Conservation (phyloP, 2,113 vertebrate species). For the Pedetes capensis region DNA sequence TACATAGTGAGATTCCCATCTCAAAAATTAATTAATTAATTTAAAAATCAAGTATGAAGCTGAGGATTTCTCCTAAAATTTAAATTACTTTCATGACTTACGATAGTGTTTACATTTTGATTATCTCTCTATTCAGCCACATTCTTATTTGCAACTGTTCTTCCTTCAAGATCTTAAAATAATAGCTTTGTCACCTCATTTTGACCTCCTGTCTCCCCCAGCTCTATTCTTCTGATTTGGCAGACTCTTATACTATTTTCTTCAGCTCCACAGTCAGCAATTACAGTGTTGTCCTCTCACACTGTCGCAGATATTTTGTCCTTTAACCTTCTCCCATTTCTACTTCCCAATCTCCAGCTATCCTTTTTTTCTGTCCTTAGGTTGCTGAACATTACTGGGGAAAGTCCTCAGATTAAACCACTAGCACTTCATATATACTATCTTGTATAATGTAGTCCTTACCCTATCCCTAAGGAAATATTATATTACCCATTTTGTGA, state of each 20-base stretch:
- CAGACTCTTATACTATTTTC: constrained; percentile 23
- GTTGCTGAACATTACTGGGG: neutral
- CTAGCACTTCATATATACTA: neutral
- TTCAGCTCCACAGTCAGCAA: neutral
- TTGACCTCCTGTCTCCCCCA: constrained; percentile 47
- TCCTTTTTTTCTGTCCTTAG: neutral
- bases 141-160: constrained; percentile 37
- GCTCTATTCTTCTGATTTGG: neutral
- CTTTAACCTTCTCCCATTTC: neutral
- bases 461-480: neutral
- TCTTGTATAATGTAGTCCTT: neutral
- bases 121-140: neutral
- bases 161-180: constrained; percentile 53
- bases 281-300: neutral
- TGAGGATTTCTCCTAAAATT: neutral
- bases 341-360: neutral
- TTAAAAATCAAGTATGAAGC: neutral
- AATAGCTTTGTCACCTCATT: constrained; percentile 50
- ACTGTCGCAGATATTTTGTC: neutral
- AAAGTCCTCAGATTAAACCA: neutral
- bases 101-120: neutral
- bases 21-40: neutral
- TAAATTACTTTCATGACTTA: neutral
- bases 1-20: neutral
- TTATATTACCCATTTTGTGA: neutral